Evolutionary conservation across 2,888 invertebrate genomes (phyloP), one percentile per base, ranked within the genome.

Genomic region (Prosapia bicincta): DNA sequence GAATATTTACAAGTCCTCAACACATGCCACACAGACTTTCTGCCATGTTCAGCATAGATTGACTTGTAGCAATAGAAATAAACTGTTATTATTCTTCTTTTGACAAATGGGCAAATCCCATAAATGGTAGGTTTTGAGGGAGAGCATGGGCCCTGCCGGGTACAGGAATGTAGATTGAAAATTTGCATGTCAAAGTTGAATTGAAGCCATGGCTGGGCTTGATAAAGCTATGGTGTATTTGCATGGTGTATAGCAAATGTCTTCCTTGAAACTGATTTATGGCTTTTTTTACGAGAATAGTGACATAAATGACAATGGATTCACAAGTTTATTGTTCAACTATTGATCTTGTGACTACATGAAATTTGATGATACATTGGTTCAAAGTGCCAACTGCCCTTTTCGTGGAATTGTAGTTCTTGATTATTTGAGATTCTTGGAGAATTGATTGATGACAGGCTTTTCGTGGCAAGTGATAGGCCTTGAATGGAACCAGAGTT

Each of bases 391-490:
- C 71, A 26, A 72, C 30, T 65, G 26, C 71, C 26, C 66, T n/a
- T 65, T 72, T 72, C 25, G 71, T 72, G 10, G 26, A 1, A 65
- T 72, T 72, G 71, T 66, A 72, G 20, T n/a, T 26, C 26, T 65
- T 5, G 2, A 72, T 72, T 54, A 72, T 26, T 13, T 65, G 26
- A 65, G 65, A 28, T 65, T 72, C 26, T 66, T 66, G 1, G 26
- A 26, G n/a, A 28, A 28, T 65, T 25, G 15, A 72, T 72, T 66
- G 7, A 65, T 72, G 13, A 26, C 7, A 23, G 26, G 26, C 20
- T 65, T 26, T n/a, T 65, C 3, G 65, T 72, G 66, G 28, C n/a
- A 26, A 1, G 71, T 72, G 15, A 66, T 66, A 7, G 66, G 20
- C 15, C 9, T 66, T 65, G 23, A 66, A 25, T 13, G 26, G 54